Evolutionary conservation across 2,113 vertebrate genomes (phyloP).

Genomic region (Oxyura jamaicensis): DNA sequence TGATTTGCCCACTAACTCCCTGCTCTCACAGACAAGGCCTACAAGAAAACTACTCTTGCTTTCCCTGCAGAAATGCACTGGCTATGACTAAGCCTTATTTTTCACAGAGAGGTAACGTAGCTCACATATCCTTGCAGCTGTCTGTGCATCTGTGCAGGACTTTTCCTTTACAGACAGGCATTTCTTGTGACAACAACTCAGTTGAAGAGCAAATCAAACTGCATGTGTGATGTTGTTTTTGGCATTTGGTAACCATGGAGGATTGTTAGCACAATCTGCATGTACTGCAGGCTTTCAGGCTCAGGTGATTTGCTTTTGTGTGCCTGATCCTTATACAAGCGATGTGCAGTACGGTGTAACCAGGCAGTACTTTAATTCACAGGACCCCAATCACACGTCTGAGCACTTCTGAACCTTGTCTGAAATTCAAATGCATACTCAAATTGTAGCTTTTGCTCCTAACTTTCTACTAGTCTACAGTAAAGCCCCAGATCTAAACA

Average conservation of each 20-base stretch:
- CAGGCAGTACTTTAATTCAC: background rate
- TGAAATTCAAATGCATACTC: background rate
- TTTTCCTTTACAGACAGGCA: background rate
- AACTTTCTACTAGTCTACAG: background rate
- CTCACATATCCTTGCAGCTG: background rate
- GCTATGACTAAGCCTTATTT: background rate
- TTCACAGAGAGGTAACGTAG: background rate
- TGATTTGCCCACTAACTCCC: background rate
- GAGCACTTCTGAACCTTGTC: background rate
- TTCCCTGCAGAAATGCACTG: background rate
- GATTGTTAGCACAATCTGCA: background rate
- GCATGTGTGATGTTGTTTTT: background rate
- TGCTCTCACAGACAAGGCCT: background rate
- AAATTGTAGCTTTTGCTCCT: background rate
- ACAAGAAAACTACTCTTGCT: background rate
- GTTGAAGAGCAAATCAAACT: background rate
- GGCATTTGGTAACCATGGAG: background rate
- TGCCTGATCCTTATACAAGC: background rate
- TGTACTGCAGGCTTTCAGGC: background rate
- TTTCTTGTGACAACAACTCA: background rate
- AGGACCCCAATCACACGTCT: background rate
- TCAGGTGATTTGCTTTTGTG: background rate
- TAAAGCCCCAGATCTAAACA: background rate
- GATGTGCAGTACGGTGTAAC: background rate
- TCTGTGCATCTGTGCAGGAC: background rate